Evolutionary conservation across 2,797 vertebrate species (phyloP).

Genomic region (Myripristis murdjan): DNA sequence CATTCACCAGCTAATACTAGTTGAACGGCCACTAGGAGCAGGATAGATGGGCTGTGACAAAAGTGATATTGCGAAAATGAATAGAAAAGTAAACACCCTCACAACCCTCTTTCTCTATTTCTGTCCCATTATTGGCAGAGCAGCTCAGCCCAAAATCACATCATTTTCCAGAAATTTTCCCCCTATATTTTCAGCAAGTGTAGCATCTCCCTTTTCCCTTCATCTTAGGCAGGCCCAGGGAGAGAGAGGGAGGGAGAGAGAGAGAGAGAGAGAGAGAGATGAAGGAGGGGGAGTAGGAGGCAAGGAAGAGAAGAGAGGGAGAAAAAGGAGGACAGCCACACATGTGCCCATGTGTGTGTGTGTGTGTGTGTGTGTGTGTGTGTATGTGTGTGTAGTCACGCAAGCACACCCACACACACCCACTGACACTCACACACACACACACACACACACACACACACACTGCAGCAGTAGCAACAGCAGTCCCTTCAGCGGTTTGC

Average conservation of each 20-base stretch:
- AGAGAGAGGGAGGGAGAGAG: too few species aligned
- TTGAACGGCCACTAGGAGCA: slow-evolving; percentile 52
- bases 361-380: slow-evolving; percentile 24
- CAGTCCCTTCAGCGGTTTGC: slow-evolving; percentile 69
- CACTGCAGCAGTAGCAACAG: slow-evolving; percentile 58
- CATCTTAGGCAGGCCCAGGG: slow-evolving; percentile 13
- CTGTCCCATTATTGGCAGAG: slow-evolving; percentile 48
- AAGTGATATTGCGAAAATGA: slow-evolving; percentile 58
- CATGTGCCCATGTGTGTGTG: slow-evolving; percentile 20
- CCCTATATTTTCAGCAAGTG: slow-evolving; percentile 44
- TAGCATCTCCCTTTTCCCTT: background rate
- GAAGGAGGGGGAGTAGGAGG: slow-evolving; percentile 32
- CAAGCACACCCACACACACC: too few species aligned
- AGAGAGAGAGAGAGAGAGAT: slow-evolving; percentile 1
- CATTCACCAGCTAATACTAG: slow-evolving; percentile 58
- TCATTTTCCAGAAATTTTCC: slow-evolving; percentile 42
- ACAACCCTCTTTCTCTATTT: slow-evolving; percentile 54
- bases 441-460: slow-evolving; percentile 18
- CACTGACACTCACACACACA: slow-evolving; percentile 18
- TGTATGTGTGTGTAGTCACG: background rate
- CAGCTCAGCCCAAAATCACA: slow-evolving; percentile 51
- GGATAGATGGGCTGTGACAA: slow-evolving; percentile 69
- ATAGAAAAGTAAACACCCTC: slow-evolving; percentile 61
- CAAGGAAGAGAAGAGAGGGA: slow-evolving; percentile 42
- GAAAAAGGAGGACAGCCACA: slow-evolving; percentile 62